Conservation (phyloP, 2,113 vertebrate species). For the Stomatorhinus ivindoensis region DNA sequence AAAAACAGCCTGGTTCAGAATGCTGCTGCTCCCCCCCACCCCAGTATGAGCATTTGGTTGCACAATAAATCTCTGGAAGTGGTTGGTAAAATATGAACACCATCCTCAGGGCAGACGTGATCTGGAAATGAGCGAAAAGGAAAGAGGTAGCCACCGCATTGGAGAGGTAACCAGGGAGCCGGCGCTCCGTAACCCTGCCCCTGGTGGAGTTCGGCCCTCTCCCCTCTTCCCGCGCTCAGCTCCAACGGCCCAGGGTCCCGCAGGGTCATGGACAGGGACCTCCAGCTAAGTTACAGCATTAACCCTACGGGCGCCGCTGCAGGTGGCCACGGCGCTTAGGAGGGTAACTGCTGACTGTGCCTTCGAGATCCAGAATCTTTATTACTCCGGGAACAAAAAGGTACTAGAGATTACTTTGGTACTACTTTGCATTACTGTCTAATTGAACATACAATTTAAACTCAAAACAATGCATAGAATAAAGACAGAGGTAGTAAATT, state of each 20-base stretch:
- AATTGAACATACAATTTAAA: neutral
- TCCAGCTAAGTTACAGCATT: neutral
- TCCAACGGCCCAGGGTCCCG: neutral
- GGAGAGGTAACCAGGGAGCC: neutral
- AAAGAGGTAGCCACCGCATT: neutral
- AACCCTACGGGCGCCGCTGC: neutral
- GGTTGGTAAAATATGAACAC: constrained; percentile 28
- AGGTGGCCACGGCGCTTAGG: neutral
- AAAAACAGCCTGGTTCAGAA: constrained; percentile 16
- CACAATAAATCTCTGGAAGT: constrained; percentile 28
- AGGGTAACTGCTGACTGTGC: neutral
- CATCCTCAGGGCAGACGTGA: constrained; percentile 7
- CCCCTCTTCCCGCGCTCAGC: neutral
- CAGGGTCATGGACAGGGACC: neutral
- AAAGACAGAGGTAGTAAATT: neutral
- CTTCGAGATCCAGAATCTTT: neutral
- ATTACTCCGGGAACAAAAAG: neutral
- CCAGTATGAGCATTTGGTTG: constrained; percentile 9
- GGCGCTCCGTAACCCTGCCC: neutral
- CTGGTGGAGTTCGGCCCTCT: neutral
- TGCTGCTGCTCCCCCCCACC: neutral
- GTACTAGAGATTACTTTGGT: neutral
- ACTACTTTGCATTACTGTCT: too few species aligned
- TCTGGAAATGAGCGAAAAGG: neutral
- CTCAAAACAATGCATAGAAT: neutral